These are phyloP conservation scores for Drosophila carrolli DNA, from an alignment of 1,140 invertebrate species.

Conservation along the genomic window DNA sequence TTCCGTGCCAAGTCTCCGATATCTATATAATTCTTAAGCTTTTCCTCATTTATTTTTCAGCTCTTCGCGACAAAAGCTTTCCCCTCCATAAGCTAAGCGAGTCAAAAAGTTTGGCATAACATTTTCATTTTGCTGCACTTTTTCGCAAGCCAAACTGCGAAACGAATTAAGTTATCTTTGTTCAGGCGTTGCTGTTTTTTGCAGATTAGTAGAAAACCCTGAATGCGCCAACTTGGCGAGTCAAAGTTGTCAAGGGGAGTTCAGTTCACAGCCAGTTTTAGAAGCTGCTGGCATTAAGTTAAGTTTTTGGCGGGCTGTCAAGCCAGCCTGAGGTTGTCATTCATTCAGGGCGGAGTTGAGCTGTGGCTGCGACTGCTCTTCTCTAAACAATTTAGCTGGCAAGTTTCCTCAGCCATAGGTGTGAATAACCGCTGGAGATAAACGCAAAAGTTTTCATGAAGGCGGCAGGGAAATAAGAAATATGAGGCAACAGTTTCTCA, in stretches of 20 bases:
- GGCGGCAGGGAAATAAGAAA: constrained; percentile 7
- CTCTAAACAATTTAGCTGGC: constrained; percentile 17
- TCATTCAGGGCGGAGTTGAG: constrained; percentile 22
- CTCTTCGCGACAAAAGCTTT: constrained; percentile 15
- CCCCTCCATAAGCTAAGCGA: constrained; percentile 28
- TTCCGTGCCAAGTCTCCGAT: constrained; percentile 17
- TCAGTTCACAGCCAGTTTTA: not conserved
- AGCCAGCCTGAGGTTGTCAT: constrained; percentile 28
- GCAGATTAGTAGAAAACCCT: constrained; percentile 57
- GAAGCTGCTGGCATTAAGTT: constrained; percentile 35
- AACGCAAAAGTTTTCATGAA: constrained; percentile 26
- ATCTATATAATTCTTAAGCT: constrained; percentile 8
- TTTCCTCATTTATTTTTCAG: constrained; percentile 7
- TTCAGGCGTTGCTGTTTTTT: constrained; percentile 22
- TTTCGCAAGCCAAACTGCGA: constrained; percentile 22
- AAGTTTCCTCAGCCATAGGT: constrained; percentile 51
- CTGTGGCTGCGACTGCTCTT: constrained; percentile 17
- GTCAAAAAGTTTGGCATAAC: constrained; percentile 44
- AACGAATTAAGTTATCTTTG: constrained; percentile 48
- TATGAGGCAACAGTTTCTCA: constrained; percentile 13
- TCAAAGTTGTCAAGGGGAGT: constrained; percentile 29
- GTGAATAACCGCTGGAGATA: constrained; percentile 71
- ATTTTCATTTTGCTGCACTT: constrained; percentile 49
- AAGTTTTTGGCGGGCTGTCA: constrained; percentile 49
- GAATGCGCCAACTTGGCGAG: constrained; percentile 33